phyloP scores from a whole-genome alignment of 2,797 vertebrate genomes.

The Brachyalestes nurse region DNA sequence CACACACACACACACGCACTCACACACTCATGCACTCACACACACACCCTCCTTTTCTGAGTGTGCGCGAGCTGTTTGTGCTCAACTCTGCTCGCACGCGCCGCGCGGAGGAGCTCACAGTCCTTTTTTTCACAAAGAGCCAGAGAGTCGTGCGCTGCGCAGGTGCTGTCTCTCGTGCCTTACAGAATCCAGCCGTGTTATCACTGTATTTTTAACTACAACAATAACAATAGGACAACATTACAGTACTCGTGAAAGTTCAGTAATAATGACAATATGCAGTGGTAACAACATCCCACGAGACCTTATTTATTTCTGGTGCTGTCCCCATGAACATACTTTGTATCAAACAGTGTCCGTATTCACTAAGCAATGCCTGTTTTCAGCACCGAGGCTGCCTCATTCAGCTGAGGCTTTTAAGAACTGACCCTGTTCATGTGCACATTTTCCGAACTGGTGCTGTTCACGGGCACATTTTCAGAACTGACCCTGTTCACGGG shows the following conservation, averaged over 20 bases:
- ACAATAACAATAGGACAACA: background rate
- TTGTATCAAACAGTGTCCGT: background rate
- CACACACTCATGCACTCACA: background rate
- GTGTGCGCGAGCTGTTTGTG: constrained; percentile 19
- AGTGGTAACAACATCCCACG: background rate
- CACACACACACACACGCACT: constrained; percentile 4
- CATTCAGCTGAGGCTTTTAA: too few relatives aligned
- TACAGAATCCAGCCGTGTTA: background rate
- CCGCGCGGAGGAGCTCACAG: constrained; percentile 82
- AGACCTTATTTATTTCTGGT: background rate
- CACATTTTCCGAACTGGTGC: too few relatives aligned
- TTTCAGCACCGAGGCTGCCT: background rate
- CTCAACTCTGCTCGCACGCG: constrained; percentile 61
- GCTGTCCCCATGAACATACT: background rate
- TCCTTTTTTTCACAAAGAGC: constrained; percentile 61
- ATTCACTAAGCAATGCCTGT: background rate
- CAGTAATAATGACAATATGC: background rate
- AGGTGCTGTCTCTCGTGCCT: background rate
- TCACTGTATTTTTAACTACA: background rate
- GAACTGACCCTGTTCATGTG: too few relatives aligned
- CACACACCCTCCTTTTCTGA: background rate
- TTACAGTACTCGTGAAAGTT: background rate
- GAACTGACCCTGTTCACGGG: background rate
- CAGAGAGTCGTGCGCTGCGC: background rate
- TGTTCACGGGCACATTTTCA: background rate